Evolutionary conservation across 2,888 invertebrate genomes (phyloP).

Genomic region (Patella pellucida): DNA sequence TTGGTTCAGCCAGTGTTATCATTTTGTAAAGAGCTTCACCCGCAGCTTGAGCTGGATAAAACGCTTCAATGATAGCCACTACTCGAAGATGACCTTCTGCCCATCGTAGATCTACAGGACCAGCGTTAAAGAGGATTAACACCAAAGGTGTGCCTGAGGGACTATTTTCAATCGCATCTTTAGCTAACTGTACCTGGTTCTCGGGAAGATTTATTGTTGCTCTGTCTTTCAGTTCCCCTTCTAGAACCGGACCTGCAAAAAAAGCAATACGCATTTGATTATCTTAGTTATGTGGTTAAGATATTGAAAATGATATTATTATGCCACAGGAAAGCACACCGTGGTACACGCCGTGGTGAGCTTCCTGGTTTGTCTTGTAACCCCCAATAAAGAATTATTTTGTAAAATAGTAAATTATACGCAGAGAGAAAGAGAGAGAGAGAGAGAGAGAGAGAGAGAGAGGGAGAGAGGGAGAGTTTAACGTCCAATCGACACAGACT

Average conservation of each 20-base stretch:
- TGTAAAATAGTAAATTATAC: too few relatives aligned
- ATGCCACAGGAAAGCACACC: too few relatives aligned
- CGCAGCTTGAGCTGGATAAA: conserved; percentile 63
- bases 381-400: too few relatives aligned
- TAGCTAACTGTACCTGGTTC: conserved; percentile 50
- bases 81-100: conserved; percentile 37
- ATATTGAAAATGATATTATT: too few relatives aligned
- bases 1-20: conserved; percentile 39
- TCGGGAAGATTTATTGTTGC: conserved; percentile 53
- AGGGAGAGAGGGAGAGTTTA: too few relatives aligned
- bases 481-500: too few relatives aligned
- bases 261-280: too few relatives aligned
- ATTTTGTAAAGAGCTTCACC: conserved; percentile 56
- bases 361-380: too few relatives aligned
- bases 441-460: too few relatives aligned
- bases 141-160: conserved; percentile 41
- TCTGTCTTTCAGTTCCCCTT: conserved; percentile 56
- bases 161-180: conserved; percentile 46
- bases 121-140: conserved; percentile 50
- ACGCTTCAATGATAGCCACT: conserved; percentile 54
- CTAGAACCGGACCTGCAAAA: conserved; percentile 49
- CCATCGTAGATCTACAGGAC: conserved; percentile 48
- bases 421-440: too few relatives aligned
- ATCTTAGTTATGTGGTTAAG: too few relatives aligned
- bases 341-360: too few relatives aligned